phyloP scores from a whole-genome alignment of 2,888 invertebrate genomes.

The Tethea ocularis region DNA sequence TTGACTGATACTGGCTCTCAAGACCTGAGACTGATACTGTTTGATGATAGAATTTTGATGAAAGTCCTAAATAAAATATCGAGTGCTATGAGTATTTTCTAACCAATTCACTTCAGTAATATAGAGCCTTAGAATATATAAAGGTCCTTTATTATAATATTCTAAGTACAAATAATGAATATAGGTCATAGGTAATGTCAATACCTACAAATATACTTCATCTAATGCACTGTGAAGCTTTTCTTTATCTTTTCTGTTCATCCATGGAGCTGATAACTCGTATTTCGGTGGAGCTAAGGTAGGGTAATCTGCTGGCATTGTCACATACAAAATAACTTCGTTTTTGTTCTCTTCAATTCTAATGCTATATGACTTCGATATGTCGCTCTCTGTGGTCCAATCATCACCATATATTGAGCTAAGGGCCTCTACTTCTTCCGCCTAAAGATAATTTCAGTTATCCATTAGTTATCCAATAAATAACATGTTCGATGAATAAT shows the following conservation, averaged over 20 bases:
- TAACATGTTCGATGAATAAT: too few relatives aligned
- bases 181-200: slow-evolving; percentile 17
- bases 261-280: slow-evolving; percentile 88
- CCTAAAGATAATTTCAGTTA: slow-evolving; percentile 53
- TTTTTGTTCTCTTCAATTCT: slow-evolving; percentile 74
- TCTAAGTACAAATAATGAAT: too few relatives aligned
- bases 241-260: slow-evolving; percentile 84
- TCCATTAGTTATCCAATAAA: too few relatives aligned
- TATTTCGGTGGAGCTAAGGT: slow-evolving; percentile 86
- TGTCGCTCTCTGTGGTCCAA: slow-evolving; percentile 85
- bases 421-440: slow-evolving; percentile 89
- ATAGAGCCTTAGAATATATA: too few relatives aligned
- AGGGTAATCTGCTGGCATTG: slow-evolving; percentile 87
- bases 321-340: slow-evolving; percentile 85
- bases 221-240: slow-evolving; percentile 82
- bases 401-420: slow-evolving; percentile 88
- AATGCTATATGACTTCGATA: slow-evolving; percentile 84
- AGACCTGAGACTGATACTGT: too few relatives aligned
- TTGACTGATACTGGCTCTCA: too few relatives aligned
- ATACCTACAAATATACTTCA: slow-evolving; percentile 87
- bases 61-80: too few relatives aligned
- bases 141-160: too few relatives aligned
- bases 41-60: too few relatives aligned
- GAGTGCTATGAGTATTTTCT: too few relatives aligned
- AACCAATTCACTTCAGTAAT: too few relatives aligned